Evolutionary conservation across 1,140 invertebrate species (phyloP), one percentile per base, ranked within the genome.

Genomic region (Heliconius hewitsoni): DNA sequence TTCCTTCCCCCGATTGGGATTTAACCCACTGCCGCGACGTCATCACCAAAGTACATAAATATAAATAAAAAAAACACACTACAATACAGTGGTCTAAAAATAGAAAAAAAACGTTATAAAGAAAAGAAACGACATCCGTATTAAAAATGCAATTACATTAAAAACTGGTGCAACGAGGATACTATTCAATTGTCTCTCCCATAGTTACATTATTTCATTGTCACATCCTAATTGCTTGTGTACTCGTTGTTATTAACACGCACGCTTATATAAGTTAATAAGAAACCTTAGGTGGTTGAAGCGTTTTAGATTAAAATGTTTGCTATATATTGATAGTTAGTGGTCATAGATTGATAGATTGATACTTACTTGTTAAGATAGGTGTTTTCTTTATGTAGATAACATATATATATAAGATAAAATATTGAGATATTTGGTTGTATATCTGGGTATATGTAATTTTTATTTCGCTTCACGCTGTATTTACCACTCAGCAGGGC

Each of bases 161-260:
- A 60, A 34, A 66, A 66, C 60, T 30, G 60, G 60, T 66, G 60
- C 60, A 66, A 66, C 23, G 60, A 66, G 60, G 60, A 66, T 66
- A 66, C 27, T 8, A 66, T 30, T 66, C 16, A 66, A 66, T 66
- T 30, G 60, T 66, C 60, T 30, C 60, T 66, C 60, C 27, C 60
- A 66, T 66, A 66, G 60, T 66, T 66, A 60, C 18, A 75, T 75
- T 75, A 57, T 57, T 57, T 60, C 57, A 75, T 75, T 75, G 52
- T 75, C 37, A 57, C 30, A 75, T 75, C 52, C 74, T 75, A 57
- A 75, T 57, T 75, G 19, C 16, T 5, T 13, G 57, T 27, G n/a
- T 75, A 19, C 30, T 3, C 2, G 3, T 34, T 0, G 2, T 75
- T 75, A 60, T 75, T 75, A 75, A 8, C 74, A 75, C 74, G 74